Evolutionary conservation across 2,888 invertebrate species (phyloP).

Genomic region (Lithophane leautieri): DNA sequence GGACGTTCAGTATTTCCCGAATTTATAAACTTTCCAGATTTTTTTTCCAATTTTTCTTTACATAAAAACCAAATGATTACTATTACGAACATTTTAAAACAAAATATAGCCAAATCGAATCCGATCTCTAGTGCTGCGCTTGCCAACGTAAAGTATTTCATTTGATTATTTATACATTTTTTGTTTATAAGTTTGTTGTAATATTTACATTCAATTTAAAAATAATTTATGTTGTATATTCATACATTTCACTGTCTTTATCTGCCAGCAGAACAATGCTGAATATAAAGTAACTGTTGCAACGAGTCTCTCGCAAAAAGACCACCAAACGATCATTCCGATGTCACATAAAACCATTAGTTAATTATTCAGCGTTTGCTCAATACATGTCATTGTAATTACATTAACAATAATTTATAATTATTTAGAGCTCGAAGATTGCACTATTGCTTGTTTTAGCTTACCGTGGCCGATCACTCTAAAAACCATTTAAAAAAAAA

Average conservation of each 20-base stretch:
- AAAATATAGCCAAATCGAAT: no score
- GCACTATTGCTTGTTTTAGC: not conserved
- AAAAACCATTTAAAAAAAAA: not conserved
- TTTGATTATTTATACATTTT: not conserved
- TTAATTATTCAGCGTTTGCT: constrained; percentile 14
- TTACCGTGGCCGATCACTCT: not conserved
- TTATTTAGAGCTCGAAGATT: not conserved
- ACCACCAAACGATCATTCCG: constrained; percentile 7
- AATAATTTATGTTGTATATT: constrained; percentile 10
- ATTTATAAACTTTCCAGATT: no score
- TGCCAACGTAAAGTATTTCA: no score
- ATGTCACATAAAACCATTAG: constrained; percentile 17
- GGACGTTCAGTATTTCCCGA: no score
- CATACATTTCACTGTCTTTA: constrained; percentile 26
- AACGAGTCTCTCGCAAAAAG: not conserved
- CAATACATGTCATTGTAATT: not conserved
- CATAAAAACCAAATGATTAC: no score
- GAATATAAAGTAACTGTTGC: constrained; percentile 27
- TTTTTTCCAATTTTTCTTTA: no score
- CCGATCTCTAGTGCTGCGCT: no score
- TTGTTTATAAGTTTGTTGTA: not conserved
- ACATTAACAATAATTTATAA: not conserved
- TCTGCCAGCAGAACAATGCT: constrained; percentile 28
- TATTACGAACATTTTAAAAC: no score
- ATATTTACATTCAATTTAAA: constrained; percentile 4